These are phyloP conservation scores for Notodonta ziczac DNA, from an alignment of 2,888 invertebrate genomes.

Conservation along the genomic window DNA sequence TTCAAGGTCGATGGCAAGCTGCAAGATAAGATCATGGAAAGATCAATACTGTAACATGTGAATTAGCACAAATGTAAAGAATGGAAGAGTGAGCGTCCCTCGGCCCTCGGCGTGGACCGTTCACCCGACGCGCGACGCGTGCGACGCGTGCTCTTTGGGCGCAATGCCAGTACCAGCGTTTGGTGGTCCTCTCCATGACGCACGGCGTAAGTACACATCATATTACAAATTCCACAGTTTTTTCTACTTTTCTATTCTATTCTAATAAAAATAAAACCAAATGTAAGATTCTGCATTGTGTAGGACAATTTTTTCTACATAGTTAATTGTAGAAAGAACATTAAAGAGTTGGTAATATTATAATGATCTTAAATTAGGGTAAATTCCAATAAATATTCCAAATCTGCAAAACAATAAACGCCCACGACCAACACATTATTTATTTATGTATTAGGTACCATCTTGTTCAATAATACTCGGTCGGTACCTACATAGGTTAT, in stretches of 20 bases:
- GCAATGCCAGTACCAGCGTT: background rate
- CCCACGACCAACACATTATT: background rate
- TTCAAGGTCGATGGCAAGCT: background rate
- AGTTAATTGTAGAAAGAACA: too few species aligned
- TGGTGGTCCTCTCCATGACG: conserved; percentile 3
- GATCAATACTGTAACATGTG: background rate
- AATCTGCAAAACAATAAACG: background rate
- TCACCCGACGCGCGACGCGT: background rate
- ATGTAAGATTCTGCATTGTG: background rate
- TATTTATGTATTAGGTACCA: background rate
- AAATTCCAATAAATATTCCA: background rate
- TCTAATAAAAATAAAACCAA: background rate
- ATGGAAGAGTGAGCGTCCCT: background rate
- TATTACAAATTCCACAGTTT: too few species aligned
- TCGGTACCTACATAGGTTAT: background rate
- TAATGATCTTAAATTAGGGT: too few species aligned
- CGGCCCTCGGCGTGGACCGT: background rate
- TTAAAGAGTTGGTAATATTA: too few species aligned
- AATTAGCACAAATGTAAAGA: background rate
- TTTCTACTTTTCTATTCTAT: too few species aligned
- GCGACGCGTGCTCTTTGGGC: conserved; percentile 1
- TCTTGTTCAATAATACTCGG: background rate
- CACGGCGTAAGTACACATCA: background rate
- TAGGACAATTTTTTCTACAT: too few species aligned
- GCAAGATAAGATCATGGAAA: background rate